Evolutionary conservation across 1,140 invertebrate genomes (phyloP).

Genomic region (Drosophila carrolli): DNA sequence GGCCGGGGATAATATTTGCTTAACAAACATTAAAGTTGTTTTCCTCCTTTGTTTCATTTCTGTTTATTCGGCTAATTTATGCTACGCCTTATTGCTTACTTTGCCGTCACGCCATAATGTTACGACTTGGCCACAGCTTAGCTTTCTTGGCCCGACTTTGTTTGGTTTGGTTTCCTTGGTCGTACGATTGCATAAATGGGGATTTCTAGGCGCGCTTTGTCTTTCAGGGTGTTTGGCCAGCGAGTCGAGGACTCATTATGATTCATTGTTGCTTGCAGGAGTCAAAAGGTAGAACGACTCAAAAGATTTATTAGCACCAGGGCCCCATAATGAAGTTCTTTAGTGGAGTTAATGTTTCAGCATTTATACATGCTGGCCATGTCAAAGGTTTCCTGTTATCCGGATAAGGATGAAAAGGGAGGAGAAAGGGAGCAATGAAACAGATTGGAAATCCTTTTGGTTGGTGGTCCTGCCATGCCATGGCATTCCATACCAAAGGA

Average conservation of each 20-base stretch:
- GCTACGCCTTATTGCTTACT: conserved; percentile 78
- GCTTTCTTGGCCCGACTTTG: conserved; percentile 34
- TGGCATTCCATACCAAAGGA: conserved; percentile 21
- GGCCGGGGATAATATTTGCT: conserved; percentile 59
- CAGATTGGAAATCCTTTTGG: conserved; percentile 29
- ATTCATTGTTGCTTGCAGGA: conserved; percentile 66
- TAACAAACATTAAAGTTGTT: conserved; percentile 81
- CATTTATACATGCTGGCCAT: conserved; percentile 35
- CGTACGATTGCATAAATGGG: conserved; percentile 28
- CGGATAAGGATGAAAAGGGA: not conserved
- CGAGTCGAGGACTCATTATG: conserved; percentile 60
- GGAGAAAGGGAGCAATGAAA: not conserved
- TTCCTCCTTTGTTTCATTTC: conserved; percentile 51
- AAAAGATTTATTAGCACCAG: conserved; percentile 66
- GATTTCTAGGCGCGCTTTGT: conserved; percentile 41
- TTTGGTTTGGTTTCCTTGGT: conserved; percentile 5
- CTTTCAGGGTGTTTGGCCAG: conserved; percentile 11
- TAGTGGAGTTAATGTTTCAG: conserved; percentile 69
- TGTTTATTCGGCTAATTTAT: conserved; percentile 79
- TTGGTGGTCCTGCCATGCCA: conserved; percentile 1
- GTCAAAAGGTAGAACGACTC: conserved; percentile 71
- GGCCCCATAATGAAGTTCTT: conserved; percentile 70
- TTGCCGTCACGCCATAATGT: conserved; percentile 74
- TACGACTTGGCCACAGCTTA: conserved; percentile 57
- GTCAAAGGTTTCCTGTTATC: conserved; percentile 19